Conservation (phyloP, 2,888 invertebrate species). For the Dynastes maya region DNA sequence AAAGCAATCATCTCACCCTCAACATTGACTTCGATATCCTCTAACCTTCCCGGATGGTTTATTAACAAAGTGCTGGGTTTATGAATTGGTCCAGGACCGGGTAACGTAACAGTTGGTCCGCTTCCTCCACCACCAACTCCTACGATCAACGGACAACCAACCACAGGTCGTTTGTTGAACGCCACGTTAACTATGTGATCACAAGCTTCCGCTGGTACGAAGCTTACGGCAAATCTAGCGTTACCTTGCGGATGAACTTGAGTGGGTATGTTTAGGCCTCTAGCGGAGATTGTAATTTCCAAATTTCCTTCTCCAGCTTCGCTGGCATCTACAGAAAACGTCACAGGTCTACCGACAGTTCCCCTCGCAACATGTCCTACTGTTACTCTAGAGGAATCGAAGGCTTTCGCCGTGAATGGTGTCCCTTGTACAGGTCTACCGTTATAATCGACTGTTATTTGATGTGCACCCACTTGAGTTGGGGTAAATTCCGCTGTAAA, state of each 20-base stretch:
- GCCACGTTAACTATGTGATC: slow-evolving; percentile 97
- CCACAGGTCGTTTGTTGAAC: slow-evolving; percentile 93
- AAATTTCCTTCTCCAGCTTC: slow-evolving; percentile 98
- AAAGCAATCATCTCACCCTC: slow-evolving; percentile 81
- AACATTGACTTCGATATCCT: slow-evolving; percentile 96
- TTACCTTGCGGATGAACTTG: slow-evolving; percentile 80
- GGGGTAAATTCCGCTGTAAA: slow-evolving; percentile 95
- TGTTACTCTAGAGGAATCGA: slow-evolving; percentile 90
- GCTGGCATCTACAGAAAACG: slow-evolving; percentile 95
- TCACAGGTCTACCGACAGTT: slow-evolving; percentile 91
- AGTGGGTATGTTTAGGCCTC: slow-evolving; percentile 94
- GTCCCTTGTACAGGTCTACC: slow-evolving; percentile 91
- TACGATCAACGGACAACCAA: slow-evolving; percentile 93
- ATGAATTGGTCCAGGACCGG: slow-evolving; percentile 82
- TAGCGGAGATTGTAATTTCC: slow-evolving; percentile 96
- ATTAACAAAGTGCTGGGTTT: slow-evolving; percentile 81
- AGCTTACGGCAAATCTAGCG: slow-evolving; percentile 95
- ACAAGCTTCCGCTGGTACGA: slow-evolving; percentile 94
- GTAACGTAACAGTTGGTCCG: slow-evolving; percentile 81
- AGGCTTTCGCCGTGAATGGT: slow-evolving; percentile 92
- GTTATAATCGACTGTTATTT: slow-evolving; percentile 92
- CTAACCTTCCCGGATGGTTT: slow-evolving; percentile 89
- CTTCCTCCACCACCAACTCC: slow-evolving; percentile 80
- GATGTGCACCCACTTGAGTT: slow-evolving; percentile 92
- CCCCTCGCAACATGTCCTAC: slow-evolving; percentile 86